Evolutionary conservation across 1,140 invertebrate species (phyloP), one percentile per base, ranked within the genome.

Genomic region (Bombus confusus): DNA sequence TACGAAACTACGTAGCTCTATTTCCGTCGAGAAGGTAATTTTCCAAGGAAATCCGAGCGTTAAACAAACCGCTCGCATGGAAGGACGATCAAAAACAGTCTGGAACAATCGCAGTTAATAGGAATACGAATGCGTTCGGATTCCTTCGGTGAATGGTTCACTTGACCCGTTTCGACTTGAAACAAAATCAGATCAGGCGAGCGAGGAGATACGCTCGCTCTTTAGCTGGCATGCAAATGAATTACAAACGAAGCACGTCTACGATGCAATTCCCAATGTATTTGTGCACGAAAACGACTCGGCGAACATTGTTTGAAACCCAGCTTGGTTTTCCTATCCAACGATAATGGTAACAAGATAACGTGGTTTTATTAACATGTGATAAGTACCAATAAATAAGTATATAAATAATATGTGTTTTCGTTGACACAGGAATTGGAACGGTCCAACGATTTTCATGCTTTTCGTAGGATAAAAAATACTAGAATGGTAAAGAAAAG

Each of bases 121-220:
- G 18, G 57, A 66, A 43, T 39, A 25, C 52, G 76, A 59, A 78
- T 64, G 34, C n/a, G n/a, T 34, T 41, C 57, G 76, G 34, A 62
- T 79, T 79, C 76, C 76, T 66, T 66, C 31, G 18, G 41, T 31
- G 77, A 68, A 79, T 47, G 64, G 77, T 34, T 79, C 64, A 79
- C 77, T 79, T 79, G 77, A 79, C 77, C 77, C 8, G 41, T 31
- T 68, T 68, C 66, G 66, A n/a, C 41, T 43, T n/a, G 41, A 8
- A 47, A 47, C 77, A 41, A 68, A 79, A 79, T 79, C 77, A 37
- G 77, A 79, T 79, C 64, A 37, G 41, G 39, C 62, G 25, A 47
- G 12, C 34, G 62, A 52, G 6, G 18, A 22, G 47, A 78, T 25
- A 59, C 75, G 37, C 28, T 25, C 13, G 34, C 57, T 41, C 62